Base-by-base conservation (phyloP, 2,113 vertebrate species). In the Polyodon spathula region DNA sequence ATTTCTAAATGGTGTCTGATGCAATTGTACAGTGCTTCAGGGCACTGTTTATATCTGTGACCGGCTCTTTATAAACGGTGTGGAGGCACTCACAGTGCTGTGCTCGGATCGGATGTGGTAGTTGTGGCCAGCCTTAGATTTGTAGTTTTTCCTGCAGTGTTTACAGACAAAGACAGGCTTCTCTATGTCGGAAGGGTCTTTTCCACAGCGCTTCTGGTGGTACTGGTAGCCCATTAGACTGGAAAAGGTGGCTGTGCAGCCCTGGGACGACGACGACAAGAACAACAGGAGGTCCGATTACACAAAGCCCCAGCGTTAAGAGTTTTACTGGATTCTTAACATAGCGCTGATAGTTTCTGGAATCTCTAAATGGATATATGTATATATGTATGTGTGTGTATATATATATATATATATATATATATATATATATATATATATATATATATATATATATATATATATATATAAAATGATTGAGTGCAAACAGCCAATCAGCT, bases 161-260 rank as follows among this genome's bases (percentile, higher is more conserved):
- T 86, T 78, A 51, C 93, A 97, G 68, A 90, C 81, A 77, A 95
- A 97, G 67, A 87, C 70, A 1, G 90, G 88, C 74, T 88, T 93
- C 67, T 92, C 90, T 0, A 86, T 75, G 56, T 93, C 92, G 0
- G 88, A 78, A 1, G 86, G 82, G 37, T 93, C 89, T 71, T 89
- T 87, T 59, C 93, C 93, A 16, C 94, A 96, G 59, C 93, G 90
- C 67, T 92, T 93, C 83, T 92, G 89, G 81, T 97, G 94, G 80
- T 97, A 97, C 83, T 97, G 93, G 81, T 94, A 97, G 56, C 95
- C 92, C 93, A 95, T 95, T 61, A 97, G 86, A 75, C 92, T 97
- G 79, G 90, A 89, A 83, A 97, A 97, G 64, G 94, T 88, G 5
- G 94, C 93, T 64, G 88, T 73, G 2, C 95, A 98, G 37, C 93